phyloP scores from a whole-genome alignment of 2,888 invertebrate genomes.

The Automeris io region DNA sequence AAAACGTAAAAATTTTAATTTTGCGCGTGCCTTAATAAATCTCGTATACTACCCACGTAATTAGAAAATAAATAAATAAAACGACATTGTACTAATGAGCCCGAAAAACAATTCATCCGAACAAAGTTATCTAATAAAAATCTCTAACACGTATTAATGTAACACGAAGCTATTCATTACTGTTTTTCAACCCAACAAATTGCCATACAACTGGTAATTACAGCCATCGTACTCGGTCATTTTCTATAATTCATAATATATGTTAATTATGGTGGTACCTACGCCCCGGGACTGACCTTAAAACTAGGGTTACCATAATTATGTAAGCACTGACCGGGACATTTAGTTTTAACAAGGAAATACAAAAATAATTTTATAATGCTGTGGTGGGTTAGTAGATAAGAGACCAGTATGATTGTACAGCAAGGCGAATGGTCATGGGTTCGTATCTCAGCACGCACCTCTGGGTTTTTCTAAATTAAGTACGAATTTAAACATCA shows the following conservation, averaged over 20 bases:
- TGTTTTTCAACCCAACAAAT: slow-evolving; percentile 8
- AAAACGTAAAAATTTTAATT: no score
- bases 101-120: slow-evolving; percentile 54
- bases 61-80: slow-evolving; percentile 16
- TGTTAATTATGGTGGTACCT: slow-evolving; percentile 67
- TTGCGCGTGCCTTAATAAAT: no score
- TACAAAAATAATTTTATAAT: no score
- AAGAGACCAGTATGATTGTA: no score
- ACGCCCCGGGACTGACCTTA: slow-evolving; percentile 53
- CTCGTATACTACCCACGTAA: no score
- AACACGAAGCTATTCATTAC: slow-evolving; percentile 64
- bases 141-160: slow-evolving; percentile 60
- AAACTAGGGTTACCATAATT: slow-evolving; percentile 17
- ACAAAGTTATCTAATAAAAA: slow-evolving; percentile 58
- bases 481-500: no score
- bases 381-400: no score
- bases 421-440: no score
- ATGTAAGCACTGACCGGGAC: no score
- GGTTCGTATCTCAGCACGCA: no score
- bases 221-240: slow-evolving; percentile 60
- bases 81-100: slow-evolving; percentile 49
- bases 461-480: no score
- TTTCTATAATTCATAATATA: slow-evolving; percentile 75
- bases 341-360: no score
- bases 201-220: slow-evolving; percentile 53